Base-by-base conservation (phyloP, 2,888 invertebrate species). In the Thereva unica region DNA sequence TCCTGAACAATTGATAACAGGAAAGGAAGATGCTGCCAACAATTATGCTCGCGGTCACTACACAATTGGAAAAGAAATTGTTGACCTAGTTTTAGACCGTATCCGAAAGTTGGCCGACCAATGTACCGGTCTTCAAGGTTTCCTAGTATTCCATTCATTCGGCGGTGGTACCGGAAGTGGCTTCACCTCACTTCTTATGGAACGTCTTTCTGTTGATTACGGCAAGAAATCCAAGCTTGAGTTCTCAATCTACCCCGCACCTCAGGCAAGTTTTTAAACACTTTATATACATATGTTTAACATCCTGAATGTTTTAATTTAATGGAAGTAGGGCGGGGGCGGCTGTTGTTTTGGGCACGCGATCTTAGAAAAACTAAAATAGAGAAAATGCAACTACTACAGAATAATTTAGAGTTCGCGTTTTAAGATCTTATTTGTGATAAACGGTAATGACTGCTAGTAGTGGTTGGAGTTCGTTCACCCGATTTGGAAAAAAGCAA, bases 21-120 rank as follows among this genome's bases (percentile, higher is more conserved):
- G 95, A 69, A 94, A 95, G 79, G 94, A 94, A 78, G 94, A 95
- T 77, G 94, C 95, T 0, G 95, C 95, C 67, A 95, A 95, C 81
- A 95, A 95, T 83, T 95, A 95, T 74, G 95, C 95, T 0, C 85
- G 95, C 53, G 95, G 95, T n/a, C 94, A 94, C 83, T 95, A 95
- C 83, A 94, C 94, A 74, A 90, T 94, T 77, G 96, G 95, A 72
- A 90, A 91, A 75, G 93, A 95, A 79, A 91, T 95, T 74, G 92
- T 95, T 50, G 92, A 93, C 73, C 84, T 91, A 35, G 92, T 92
- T 7, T 84, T 91, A 72, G 92, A 93, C 80, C 84, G 93, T 67
- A 84, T 95, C 71, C 84, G 94, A 72, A 92, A 91, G 77, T 82
- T 93, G 71, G 89, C 90, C 8, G 94, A 95, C 80, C 91, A 92